Conservation (phyloP, 2,888 invertebrate genomes). For the Dasysyrphus tricinctus region DNA sequence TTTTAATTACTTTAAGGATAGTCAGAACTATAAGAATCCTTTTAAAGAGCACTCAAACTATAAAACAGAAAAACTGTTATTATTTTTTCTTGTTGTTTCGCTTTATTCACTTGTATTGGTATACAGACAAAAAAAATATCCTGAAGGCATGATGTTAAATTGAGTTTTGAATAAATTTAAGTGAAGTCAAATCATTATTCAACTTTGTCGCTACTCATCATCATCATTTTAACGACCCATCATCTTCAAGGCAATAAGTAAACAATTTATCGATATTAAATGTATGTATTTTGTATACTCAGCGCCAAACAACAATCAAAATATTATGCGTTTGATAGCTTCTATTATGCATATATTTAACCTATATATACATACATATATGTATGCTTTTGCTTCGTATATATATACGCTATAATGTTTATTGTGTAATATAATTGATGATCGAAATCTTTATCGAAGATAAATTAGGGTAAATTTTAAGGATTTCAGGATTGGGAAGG, state of each 20-base stretch:
- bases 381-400: neutral
- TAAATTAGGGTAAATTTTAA: slow-evolving; percentile 7
- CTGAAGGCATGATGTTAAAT: neutral
- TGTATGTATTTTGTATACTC: slow-evolving; percentile 6
- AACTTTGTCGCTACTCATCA: slow-evolving; percentile 20
- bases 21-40: too few species aligned
- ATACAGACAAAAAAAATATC: neutral
- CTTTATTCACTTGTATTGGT: too few species aligned
- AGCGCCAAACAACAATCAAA: slow-evolving; percentile 15
- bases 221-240: slow-evolving; percentile 18
- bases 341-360: slow-evolving; percentile 2
- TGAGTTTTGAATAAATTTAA: slow-evolving; percentile 9
- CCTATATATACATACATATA: too few species aligned
- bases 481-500: neutral
- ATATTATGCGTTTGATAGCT: slow-evolving; percentile 21
- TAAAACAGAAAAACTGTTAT: too few species aligned
- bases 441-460: slow-evolving; percentile 16
- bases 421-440: slow-evolving; percentile 33
- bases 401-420: slow-evolving; percentile 4
- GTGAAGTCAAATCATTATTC: slow-evolving; percentile 14
- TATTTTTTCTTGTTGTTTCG: too few species aligned
- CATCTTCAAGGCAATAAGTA: slow-evolving; percentile 36
- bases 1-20: too few species aligned
- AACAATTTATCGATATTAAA: slow-evolving; percentile 36
- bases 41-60: too few species aligned